Conservation (phyloP, 2,888 invertebrate species). For the Herminia tarsipennalis region DNA sequence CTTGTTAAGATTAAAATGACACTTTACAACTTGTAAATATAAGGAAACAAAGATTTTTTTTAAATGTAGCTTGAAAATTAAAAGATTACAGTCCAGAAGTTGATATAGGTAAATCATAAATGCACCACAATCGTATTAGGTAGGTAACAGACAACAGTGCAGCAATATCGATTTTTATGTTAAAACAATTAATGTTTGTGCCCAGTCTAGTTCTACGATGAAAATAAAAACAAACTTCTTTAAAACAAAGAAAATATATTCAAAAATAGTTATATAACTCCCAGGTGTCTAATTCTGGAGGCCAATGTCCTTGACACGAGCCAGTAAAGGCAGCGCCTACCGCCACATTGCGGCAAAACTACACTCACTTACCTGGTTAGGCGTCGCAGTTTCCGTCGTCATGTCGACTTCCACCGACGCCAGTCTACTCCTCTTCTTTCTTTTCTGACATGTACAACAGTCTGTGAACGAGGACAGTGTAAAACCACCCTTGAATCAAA, state of each 20-base stretch:
- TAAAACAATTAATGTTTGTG: not conserved
- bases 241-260: constrained; percentile 7
- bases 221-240: not conserved
- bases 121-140: not conserved
- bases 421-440: constrained; percentile 71
- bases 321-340: constrained; percentile 47
- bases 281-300: constrained; percentile 50
- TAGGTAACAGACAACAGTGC: not conserved
- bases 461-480: constrained; percentile 67
- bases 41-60: no score
- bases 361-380: constrained; percentile 72
- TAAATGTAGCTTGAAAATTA: no score
- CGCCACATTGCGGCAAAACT: constrained; percentile 57
- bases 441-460: constrained; percentile 80
- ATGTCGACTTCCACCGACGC: constrained; percentile 72
- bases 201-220: not conserved
- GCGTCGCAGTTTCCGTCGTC: constrained; percentile 84
- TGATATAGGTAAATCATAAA: not conserved
- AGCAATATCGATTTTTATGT: constrained; percentile 12
- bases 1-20: no score
- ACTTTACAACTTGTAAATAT: no score
- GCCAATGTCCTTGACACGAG: constrained; percentile 64
- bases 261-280: constrained; percentile 52
- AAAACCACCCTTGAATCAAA: constrained; percentile 45
- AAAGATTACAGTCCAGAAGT: no score